Evolutionary conservation across 1,140 invertebrate genomes (phyloP), one percentile per base, ranked within the genome.

Genomic region (Anastatus disparis): DNA sequence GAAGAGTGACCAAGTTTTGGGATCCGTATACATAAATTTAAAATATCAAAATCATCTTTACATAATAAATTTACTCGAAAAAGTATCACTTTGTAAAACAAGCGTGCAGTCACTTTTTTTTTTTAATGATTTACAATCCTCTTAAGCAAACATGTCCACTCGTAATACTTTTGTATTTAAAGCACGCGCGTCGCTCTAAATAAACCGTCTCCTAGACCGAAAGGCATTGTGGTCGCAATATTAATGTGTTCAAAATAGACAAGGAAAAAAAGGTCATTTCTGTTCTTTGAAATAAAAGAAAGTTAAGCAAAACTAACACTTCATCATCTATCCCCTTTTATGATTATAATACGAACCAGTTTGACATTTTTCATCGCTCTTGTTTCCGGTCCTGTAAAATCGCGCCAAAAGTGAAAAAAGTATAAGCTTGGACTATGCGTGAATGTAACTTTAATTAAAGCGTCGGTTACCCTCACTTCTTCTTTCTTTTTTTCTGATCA

Each of bases 361-460:
- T 61, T 42, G 2, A 22, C 6, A n/a, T 42, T 61, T 61, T 61
- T 61, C 58, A 61, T 44, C 58, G 38, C 38, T 44, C 38, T 38
- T 61, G 58, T 61, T 61, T 44, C 58, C 58, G 58, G 55, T 29
- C 38, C n/a, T 12, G 26, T 27, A 17, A 40, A 1, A 48, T 48
- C 22, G 22, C 17, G 13, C 6, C 44, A 17, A 6, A 48, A 42
- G 58, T 44, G 58, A 61, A 61, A 61, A 61, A 40, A 38, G n/a
- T n/a, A n/a, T n/a, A n/a, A n/a, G n/a, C n/a, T n/a, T n/a, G 22
- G 26, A n/a, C 31, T 13, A 9, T 17, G 31, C 10, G n/a, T 58
- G 17, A 40, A 31, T 35, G 55, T 44, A 38, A 42, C 42, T 31
- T 64, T 64, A 64, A 64, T 64, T 64, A 64, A 64, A 64, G 62